phyloP scores from a whole-genome alignment of 2,797 vertebrate genomes.

The Falco columbarius region DNA sequence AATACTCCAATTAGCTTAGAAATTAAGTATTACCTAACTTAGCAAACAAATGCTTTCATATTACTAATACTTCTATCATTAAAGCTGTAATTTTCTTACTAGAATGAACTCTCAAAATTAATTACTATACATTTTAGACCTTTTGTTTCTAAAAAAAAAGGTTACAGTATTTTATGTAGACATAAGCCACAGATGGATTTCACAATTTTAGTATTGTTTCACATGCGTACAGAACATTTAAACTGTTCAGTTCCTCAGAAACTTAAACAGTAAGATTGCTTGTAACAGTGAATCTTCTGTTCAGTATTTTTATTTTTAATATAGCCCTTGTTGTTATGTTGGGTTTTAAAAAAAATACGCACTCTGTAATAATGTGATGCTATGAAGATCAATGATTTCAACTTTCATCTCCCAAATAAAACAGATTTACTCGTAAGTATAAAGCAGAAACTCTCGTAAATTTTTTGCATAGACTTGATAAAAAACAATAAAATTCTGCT shows the following conservation, averaged over 20 bases:
- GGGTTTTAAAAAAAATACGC: not conserved
- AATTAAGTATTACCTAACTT: not conserved
- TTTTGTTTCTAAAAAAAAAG: not conserved
- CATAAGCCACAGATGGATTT: not conserved
- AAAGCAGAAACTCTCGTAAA: not conserved
- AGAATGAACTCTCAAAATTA: not conserved
- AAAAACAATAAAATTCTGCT: not conserved
- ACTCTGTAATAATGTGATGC: not conserved
- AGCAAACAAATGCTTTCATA: not conserved
- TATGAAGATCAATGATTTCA: not conserved
- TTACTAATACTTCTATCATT: not conserved
- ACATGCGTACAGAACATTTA: not conserved
- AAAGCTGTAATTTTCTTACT: not conserved
- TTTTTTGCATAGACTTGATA: not conserved
- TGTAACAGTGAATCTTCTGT: not conserved
- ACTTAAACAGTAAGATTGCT: not conserved
- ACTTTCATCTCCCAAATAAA: not conserved
- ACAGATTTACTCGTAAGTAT: not conserved
- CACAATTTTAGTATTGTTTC: not conserved
- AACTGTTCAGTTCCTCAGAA: not conserved
- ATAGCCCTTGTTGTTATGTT: not conserved
- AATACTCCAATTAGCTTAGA: not conserved
- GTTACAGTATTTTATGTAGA: not conserved
- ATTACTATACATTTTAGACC: not conserved
- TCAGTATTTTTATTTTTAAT: not conserved